A percentile compares a stretch with the other conserved stretches of the same genome.
phyloP scores from a whole-genome alignment of 2,888 invertebrate species.

The Tipula confusa region DNA sequence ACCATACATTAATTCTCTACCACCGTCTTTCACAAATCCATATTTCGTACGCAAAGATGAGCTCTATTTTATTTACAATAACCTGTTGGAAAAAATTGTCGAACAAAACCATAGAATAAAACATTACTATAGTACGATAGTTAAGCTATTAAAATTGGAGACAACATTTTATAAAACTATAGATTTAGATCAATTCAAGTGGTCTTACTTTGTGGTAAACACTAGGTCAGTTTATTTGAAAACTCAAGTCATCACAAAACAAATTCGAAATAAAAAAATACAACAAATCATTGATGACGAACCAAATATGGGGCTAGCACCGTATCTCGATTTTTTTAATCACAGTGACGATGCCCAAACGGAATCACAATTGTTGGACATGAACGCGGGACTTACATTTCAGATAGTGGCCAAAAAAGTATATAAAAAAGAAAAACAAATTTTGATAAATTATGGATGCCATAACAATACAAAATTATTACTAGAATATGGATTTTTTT shows the following conservation, averaged over 20 bases:
- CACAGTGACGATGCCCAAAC: constrained; percentile 64
- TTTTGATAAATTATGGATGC: constrained; percentile 85
- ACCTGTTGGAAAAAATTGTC: constrained; percentile 53
- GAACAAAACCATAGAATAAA: constrained; percentile 54
- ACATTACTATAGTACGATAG: constrained; percentile 39
- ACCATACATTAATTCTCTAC: constrained; percentile 66
- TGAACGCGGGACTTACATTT: constrained; percentile 30
- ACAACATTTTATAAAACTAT: constrained; percentile 51
- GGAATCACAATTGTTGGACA: constrained; percentile 34
- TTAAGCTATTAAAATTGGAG: constrained; percentile 38
- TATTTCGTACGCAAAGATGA: constrained; percentile 61
- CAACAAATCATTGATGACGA: constrained; percentile 53
- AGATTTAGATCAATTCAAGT: constrained; percentile 58
- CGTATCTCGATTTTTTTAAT: constrained; percentile 86
- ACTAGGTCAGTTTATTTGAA: constrained; percentile 77
- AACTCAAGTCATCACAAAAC: constrained; percentile 50
- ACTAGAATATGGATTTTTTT: constrained; percentile 81
- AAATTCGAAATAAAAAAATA: constrained; percentile 44
- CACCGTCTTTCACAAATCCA: constrained; percentile 61
- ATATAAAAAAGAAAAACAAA: constrained; percentile 63
- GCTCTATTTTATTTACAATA: constrained; percentile 55
- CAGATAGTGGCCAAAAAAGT: constrained; percentile 33
- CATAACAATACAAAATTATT: constrained; percentile 77
- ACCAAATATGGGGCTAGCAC: constrained; percentile 71
- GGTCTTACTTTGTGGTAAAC: constrained; percentile 82